Conservation (phyloP, 1,140 invertebrate genomes). For the Mycetomoellerius zeteki region DNA sequence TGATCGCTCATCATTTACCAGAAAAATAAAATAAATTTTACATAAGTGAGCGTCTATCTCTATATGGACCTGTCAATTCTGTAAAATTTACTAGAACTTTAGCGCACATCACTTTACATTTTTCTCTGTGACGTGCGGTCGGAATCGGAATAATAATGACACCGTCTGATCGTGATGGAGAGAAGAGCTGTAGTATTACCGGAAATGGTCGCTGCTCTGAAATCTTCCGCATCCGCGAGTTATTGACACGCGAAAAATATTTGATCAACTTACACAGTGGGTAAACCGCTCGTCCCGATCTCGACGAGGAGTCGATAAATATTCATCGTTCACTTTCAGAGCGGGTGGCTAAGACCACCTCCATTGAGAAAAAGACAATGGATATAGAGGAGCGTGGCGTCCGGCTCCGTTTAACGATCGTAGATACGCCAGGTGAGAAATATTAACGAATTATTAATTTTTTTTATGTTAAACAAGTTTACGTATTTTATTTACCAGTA, state of each 20-base stretch:
- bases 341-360: slow-evolving; percentile 94
- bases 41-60: too few relatives aligned
- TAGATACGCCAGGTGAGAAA: slow-evolving; percentile 95
- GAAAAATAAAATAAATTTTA: too few relatives aligned
- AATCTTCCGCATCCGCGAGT: neutral
- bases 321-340: slow-evolving; percentile 86
- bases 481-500: neutral
- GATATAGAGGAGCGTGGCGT: slow-evolving; percentile 98
- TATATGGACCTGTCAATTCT: too few relatives aligned
- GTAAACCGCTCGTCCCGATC: slow-evolving; percentile 21
- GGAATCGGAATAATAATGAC: neutral
- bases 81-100: too few relatives aligned
- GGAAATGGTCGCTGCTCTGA: neutral
- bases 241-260: slow-evolving; percentile 46
- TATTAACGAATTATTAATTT: neutral
- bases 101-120: too few relatives aligned
- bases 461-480: neutral
- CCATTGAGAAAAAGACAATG: slow-evolving; percentile 97
- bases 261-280: slow-evolving; percentile 11
- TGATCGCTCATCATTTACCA: too few relatives aligned
- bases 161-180: neutral
- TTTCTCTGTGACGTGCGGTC: neutral
- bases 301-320: slow-evolving; percentile 40
- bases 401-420: slow-evolving; percentile 95
- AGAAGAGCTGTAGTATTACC: neutral